Conservation (phyloP, 1,140 invertebrate species). For the Homalodisca vitripennis region DNA sequence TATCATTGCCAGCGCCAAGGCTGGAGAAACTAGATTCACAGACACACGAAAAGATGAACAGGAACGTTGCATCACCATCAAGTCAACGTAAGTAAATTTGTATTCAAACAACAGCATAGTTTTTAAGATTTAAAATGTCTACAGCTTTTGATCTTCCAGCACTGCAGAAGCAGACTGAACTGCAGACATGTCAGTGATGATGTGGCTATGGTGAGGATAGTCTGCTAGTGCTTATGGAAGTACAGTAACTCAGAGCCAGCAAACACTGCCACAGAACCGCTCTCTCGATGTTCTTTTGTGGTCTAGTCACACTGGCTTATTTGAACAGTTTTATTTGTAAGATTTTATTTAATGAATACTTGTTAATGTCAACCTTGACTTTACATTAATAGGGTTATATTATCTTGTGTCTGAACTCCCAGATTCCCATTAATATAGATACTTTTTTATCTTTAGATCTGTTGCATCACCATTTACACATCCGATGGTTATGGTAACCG, state of each 20-base stretch:
- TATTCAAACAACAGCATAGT: background rate
- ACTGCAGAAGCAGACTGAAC: constrained; percentile 18
- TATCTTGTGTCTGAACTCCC: too few species aligned
- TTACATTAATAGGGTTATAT: too few species aligned
- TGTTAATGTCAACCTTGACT: too few species aligned
- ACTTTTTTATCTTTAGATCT: too few species aligned
- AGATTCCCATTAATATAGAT: too few species aligned
- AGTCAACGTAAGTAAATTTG: constrained; percentile 87
- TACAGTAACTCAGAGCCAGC: constrained; percentile 2
- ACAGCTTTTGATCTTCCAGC: background rate
- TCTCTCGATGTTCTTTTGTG: constrained; percentile 23
- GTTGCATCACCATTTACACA: too few species aligned
- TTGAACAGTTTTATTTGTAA: too few species aligned
- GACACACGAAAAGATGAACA: constrained; percentile 99
- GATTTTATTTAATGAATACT: too few species aligned
- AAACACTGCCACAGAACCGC: constrained; percentile 22
- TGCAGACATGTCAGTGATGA: background rate
- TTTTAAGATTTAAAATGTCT: background rate
- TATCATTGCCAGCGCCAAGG: constrained; percentile 98
- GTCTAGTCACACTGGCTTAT: constrained; percentile 13
- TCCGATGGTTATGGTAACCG: too few species aligned
- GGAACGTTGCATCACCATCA: constrained; percentile 99
- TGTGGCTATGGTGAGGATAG: background rate
- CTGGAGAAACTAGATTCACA: constrained; percentile 98
- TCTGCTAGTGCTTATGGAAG: constrained; percentile 22